A percentile compares a stretch with the other conserved stretches of the same genome.
Evolutionary conservation across 2,888 invertebrate species (phyloP).

Genomic region (Lycophotia porphyrea): DNA sequence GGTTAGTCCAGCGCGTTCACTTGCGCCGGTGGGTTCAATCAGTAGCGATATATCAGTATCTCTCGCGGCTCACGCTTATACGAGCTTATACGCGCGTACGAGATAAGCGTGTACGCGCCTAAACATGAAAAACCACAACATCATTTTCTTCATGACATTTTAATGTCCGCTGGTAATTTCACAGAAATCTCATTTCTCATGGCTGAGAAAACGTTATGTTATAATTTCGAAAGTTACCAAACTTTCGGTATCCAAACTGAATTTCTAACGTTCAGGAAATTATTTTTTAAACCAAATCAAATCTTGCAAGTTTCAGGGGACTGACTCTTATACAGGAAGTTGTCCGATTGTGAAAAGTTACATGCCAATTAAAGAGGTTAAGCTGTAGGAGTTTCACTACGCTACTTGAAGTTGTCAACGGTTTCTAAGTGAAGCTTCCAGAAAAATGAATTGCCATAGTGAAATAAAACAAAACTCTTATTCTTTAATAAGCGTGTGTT

Average conservation of each 20-base stretch:
- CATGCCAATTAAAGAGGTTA: slow-evolving; percentile 16
- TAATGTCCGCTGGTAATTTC: background rate
- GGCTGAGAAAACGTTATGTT: background rate
- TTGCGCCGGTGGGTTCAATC: background rate
- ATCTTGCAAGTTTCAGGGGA: slow-evolving; percentile 17
- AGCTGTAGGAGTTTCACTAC: background rate
- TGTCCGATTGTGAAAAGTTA: slow-evolving; percentile 17
- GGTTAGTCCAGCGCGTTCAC: accelerated
- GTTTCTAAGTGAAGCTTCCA: background rate
- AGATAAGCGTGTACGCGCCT: background rate
- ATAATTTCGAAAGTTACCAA: slow-evolving; percentile 22
- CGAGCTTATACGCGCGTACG: background rate
- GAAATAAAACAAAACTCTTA: too few species aligned
- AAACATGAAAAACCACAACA: background rate
- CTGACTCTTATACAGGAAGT: slow-evolving; percentile 10
- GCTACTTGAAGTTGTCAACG: background rate
- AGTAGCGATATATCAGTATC: background rate
- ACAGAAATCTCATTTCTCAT: background rate
- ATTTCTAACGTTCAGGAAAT: slow-evolving; percentile 25
- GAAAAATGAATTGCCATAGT: background rate
- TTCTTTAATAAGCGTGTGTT: too few species aligned
- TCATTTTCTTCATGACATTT: background rate
- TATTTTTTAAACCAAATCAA: slow-evolving; percentile 33
- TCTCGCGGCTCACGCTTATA: background rate
- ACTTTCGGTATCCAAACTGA: slow-evolving; percentile 22